phyloP scores from a whole-genome alignment of 2,888 invertebrate species.

The Choristoneura rosaceana region DNA sequence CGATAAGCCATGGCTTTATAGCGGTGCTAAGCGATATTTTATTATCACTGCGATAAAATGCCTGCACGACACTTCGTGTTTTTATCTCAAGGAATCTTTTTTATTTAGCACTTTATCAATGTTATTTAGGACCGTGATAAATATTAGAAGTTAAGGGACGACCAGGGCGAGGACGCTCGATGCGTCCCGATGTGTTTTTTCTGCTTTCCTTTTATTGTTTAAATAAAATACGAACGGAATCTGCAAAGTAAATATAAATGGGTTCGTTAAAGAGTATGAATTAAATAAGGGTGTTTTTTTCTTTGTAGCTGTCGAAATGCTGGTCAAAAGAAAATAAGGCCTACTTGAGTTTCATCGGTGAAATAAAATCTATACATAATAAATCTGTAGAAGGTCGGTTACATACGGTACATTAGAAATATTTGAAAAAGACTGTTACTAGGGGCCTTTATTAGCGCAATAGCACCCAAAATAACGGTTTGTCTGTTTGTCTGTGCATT shows the following conservation, averaged over 20 bases:
- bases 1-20: slow-evolving; percentile 44
- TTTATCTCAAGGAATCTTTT: slow-evolving; percentile 76
- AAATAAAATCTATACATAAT: too few species aligned
- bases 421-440: too few species aligned
- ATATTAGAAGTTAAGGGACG: slow-evolving; percentile 46
- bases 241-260: not conserved
- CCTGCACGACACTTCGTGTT: slow-evolving; percentile 62
- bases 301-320: not conserved
- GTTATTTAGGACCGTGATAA: slow-evolving; percentile 78
- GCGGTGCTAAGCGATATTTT: slow-evolving; percentile 77
- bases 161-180: slow-evolving; percentile 24
- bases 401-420: too few species aligned
- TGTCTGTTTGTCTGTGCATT: too few species aligned
- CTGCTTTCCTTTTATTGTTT: not conserved
- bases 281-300: not conserved
- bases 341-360: too few species aligned
- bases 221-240: not conserved
- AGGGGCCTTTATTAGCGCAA: too few species aligned
- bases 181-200: slow-evolving; percentile 16
- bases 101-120: slow-evolving; percentile 77
- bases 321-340: too few species aligned
- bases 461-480: too few species aligned
- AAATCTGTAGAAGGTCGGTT: too few species aligned
- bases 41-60: slow-evolving; percentile 74
- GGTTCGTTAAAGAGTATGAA: not conserved